phyloP scores from a whole-genome alignment of 2,113 vertebrate species.

The Plotosus lineatus region DNA sequence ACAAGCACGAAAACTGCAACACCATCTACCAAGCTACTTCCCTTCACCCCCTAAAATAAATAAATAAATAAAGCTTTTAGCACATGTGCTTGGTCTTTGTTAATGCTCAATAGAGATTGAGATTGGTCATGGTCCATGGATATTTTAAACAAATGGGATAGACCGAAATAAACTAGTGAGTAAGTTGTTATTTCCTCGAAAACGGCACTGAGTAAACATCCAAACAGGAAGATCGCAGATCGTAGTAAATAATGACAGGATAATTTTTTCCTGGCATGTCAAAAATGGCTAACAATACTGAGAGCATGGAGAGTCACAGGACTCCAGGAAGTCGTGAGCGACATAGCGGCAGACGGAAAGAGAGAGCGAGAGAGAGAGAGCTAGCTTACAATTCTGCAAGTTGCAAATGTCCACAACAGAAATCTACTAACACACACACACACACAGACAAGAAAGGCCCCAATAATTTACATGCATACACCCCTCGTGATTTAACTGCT shows the following conservation, averaged over 20 bases:
- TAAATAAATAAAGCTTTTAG: too few relatives aligned
- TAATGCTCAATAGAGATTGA: not conserved
- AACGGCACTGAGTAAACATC: slow-evolving; percentile 51
- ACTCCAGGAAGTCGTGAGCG: slow-evolving; percentile 47
- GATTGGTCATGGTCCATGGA: not conserved
- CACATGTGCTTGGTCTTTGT: slow-evolving; percentile 28
- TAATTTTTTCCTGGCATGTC: slow-evolving; percentile 45
- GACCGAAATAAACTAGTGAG: slow-evolving; percentile 45
- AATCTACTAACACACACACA: not conserved
- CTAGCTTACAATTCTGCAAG: not conserved
- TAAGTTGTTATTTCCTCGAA: slow-evolving; percentile 47
- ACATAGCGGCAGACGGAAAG: slow-evolving; percentile 25
- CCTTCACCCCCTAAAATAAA: not conserved
- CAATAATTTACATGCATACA: not conserved
- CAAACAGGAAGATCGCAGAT: slow-evolving; percentile 57
- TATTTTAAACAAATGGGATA: slow-evolving; percentile 35
- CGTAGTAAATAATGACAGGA: slow-evolving; percentile 57
- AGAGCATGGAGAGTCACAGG: slow-evolving; percentile 47
- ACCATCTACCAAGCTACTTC: slow-evolving; percentile 12
- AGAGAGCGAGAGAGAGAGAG: not conserved
- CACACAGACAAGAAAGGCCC: not conserved
- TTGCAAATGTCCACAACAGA: not conserved
- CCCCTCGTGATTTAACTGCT: not conserved
- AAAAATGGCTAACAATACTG: slow-evolving; percentile 60
- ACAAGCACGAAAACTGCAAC: not conserved